Percentiles rank a stretch among this genome's conserved stretches.
phyloP scores from a whole-genome alignment of 2,797 vertebrate species.

The Todus mexicanus region DNA sequence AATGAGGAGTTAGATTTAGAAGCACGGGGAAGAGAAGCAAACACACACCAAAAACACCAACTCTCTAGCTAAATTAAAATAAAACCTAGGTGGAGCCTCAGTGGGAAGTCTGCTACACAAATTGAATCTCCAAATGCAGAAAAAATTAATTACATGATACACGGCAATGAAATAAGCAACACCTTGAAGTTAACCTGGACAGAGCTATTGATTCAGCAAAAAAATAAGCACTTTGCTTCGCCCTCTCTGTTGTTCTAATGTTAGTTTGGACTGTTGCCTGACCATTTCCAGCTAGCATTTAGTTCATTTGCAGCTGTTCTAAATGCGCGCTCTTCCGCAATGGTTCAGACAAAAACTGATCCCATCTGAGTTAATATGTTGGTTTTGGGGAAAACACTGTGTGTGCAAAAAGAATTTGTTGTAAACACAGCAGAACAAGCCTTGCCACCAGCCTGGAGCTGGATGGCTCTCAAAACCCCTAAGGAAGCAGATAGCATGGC shows the following conservation, averaged over 20 bases:
- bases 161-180: constrained; percentile 29
- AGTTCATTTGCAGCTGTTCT: constrained; percentile 53
- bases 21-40: background rate
- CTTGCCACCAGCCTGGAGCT: background rate
- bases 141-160: constrained; percentile 49
- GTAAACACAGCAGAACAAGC: background rate
- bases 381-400: background rate
- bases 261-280: constrained; percentile 58
- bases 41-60: background rate
- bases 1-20: constrained; percentile 2
- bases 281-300: constrained; percentile 1
- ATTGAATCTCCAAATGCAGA: background rate
- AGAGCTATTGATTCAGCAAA: constrained; percentile 45
- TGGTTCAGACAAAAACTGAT: constrained; percentile 17
- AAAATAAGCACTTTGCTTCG: constrained; percentile 20
- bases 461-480: background rate
- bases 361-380: background rate
- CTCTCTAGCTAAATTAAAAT: constrained; percentile 55
- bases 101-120: constrained; percentile 6
- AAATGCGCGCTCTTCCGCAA: background rate
- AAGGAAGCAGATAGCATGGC: background rate
- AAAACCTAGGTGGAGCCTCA: constrained; percentile 33
- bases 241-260: background rate
- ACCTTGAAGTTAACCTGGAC: constrained; percentile 44
- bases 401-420: background rate